Evolutionary conservation across 2,797 vertebrate genomes (phyloP).

Genomic region (Smutsia temminckii): DNA sequence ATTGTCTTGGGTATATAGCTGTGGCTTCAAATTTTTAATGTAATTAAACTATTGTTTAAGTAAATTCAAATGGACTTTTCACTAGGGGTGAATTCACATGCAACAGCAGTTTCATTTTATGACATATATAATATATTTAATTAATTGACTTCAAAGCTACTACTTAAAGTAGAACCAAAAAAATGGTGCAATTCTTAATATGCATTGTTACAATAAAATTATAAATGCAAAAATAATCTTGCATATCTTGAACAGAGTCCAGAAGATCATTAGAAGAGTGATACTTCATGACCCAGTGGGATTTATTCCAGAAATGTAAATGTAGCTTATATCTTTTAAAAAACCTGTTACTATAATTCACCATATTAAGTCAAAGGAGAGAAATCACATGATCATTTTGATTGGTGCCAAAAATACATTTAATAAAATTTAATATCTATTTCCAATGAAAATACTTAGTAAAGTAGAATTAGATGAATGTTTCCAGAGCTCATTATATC

Average conservation of each 20-base stretch:
- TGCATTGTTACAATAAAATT: neutral
- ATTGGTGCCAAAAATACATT: neutral
- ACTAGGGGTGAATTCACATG: neutral
- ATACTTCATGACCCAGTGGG: neutral
- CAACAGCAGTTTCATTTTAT: neutral
- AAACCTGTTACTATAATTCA: neutral
- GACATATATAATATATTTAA: neutral
- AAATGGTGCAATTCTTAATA: neutral
- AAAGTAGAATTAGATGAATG: neutral
- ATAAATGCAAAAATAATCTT: neutral
- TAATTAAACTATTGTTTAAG: neutral
- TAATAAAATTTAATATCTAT: slow-evolving; percentile 4
- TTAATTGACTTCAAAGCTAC: neutral
- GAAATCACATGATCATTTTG: neutral
- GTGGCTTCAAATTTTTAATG: neutral
- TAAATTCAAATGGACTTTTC: neutral
- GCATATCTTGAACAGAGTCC: neutral
- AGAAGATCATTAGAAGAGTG: neutral
- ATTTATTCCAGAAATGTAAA: slow-evolving; percentile 34
- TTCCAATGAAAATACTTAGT: neutral
- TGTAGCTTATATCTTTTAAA: neutral
- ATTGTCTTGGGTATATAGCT: neutral
- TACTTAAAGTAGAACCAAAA: neutral
- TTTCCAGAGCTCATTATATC: neutral
- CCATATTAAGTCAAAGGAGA: neutral